Base-by-base conservation (phyloP, 2,113 vertebrate genomes). In the Callospermophilus lateralis region DNA sequence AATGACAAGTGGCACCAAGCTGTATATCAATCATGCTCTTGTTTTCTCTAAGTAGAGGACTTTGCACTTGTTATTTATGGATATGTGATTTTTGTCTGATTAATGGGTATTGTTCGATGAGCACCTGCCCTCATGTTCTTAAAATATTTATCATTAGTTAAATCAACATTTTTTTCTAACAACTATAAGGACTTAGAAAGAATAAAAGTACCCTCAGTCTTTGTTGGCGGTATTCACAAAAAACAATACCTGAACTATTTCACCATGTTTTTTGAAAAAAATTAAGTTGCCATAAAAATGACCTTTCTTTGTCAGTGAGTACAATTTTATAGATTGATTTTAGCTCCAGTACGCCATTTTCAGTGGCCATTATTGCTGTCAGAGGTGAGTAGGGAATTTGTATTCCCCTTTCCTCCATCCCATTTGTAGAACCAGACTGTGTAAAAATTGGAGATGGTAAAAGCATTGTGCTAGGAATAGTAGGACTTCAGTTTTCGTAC, bases 81-180 rank as follows among this genome's bases (percentile, higher is more conserved):
- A 37, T 48, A 24, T 86, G 30, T 68, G 39, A 73, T n/a, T 48
- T 94, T 67, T 61, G 30, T 70, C 20, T 92, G 45, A 74, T 67
- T 89, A 79, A 79, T 94, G 93, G 78, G 48, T 37, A 37, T 70
- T 28, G 55, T 81, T 92, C 84, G 80, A 0, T 24, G 28, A 61
- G 78, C 42, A 92, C 12, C 65, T 83, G 74, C 26, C 53, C 32
- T 96, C 24, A 22, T 81, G 15, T 84, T 97, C 91, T 84, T 80
- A 89, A 67, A 81, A 70, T 86, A 84, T 89, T 85, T 86, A 42
- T 78, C 65, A 48, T 90, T 89, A 94, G 68, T 55, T 34, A 91
- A 92, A 68, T 84, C 70, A 95, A 89, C 30, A 96, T 77, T 74
- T 78, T 90, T 79, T 89, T 8, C 58, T 78, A 84, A 70, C 34